These are phyloP conservation scores for Syrista parreyssii DNA, from an alignment of 2,888 invertebrate genomes.

Conservation along the genomic window DNA sequence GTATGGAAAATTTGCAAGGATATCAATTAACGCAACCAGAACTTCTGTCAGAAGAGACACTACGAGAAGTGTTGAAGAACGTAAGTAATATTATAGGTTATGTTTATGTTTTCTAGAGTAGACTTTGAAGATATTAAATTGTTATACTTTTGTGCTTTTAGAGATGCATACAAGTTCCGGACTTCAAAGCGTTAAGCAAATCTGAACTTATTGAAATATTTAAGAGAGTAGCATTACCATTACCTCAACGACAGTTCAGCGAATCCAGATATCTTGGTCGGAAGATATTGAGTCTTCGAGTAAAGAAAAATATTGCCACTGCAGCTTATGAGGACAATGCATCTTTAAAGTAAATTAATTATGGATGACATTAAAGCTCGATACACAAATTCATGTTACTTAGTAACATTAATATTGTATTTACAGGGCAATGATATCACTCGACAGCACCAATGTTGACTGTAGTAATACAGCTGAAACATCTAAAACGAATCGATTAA, in stretches of 20 bases:
- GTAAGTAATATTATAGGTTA: slow-evolving; percentile 41
- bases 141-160: slow-evolving; percentile 26
- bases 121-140: slow-evolving; percentile 6
- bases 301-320: slow-evolving; percentile 29
- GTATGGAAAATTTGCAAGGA: background rate
- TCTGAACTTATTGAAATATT: slow-evolving; percentile 52
- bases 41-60: slow-evolving; percentile 43
- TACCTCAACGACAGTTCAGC: slow-evolving; percentile 48
- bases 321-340: slow-evolving; percentile 23
- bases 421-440: background rate
- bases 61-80: slow-evolving; percentile 48
- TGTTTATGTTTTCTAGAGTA: background rate
- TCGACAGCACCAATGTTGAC: background rate
- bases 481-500: slow-evolving; percentile 8
- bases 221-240: slow-evolving; percentile 51
- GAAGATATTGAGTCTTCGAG: slow-evolving; percentile 37
- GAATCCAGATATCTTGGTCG: slow-evolving; percentile 34
- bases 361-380: too few species aligned
- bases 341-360: slow-evolving; percentile 33
- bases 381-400: too few species aligned
- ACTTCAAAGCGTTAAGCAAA: slow-evolving; percentile 40
- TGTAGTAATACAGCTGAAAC: too few species aligned
- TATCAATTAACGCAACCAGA: slow-evolving; percentile 48
- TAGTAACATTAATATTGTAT: slow-evolving; percentile 10
- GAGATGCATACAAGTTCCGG: slow-evolving; percentile 52